Base-by-base conservation (phyloP, 2,888 invertebrate genomes). In the Spisula subtruncata region DNA sequence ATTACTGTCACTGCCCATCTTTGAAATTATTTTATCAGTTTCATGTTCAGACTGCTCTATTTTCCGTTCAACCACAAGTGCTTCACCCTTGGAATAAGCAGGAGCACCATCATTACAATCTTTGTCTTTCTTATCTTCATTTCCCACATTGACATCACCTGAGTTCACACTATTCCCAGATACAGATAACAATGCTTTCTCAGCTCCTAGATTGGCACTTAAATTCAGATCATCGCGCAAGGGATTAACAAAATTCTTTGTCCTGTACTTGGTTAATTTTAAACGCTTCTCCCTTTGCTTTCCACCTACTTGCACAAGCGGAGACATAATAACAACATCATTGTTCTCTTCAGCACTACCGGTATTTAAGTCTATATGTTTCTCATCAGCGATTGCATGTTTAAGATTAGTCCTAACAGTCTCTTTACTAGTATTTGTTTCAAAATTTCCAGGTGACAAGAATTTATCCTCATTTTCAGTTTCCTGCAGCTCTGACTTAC, bases 251-350 rank as follows among this genome's bases (percentile, higher is more conserved):
- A 51, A 82, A 75, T 89, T 85, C 71, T 89, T 89, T 25, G 8
- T 89, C 46, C 79, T 85, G 54, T 88, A 85, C 54, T 88, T 84
- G 18, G 81, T 41, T 56, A 85, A 48, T 60, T 85, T 88, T 48
- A 87, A 75, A 75, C 46, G 16, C 25, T 32, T 75, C 48, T 51
- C 75, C 14, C 20, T 71, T 18, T 75, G 75, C 16, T 84, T 75
- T 48, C 32, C n/a, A 18, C 4, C 32, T 4, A 0, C 8, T 66
- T 46, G 56, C n/a, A 5, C 46, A 41, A 41, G 14, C 0, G 35
- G 20, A 41, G 83, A 25, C 41, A 60, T 56, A 12, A 83, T 14
- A 66, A 83, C 41, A 48, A 75, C 46, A 51, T 48, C 71, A 75
- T 46, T 71, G 10, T 4, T 12, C 12, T 75, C 51, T n/a, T 29